Base-by-base conservation (phyloP, 2,888 invertebrate species). In the Ligdia adustata region DNA sequence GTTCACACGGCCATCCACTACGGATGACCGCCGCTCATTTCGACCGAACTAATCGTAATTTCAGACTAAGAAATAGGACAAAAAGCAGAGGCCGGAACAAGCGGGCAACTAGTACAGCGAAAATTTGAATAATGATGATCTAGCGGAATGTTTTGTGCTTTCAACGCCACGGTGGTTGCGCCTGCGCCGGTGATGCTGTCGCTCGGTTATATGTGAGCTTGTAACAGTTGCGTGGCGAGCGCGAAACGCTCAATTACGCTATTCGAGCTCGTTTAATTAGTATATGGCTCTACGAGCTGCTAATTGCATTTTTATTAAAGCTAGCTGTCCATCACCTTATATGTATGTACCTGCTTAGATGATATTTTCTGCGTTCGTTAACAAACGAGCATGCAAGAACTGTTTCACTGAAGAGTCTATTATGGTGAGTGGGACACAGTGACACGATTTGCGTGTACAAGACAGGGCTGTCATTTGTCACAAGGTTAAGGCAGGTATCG, bases 101-200 rank as follows among this genome's bases (percentile, higher is more conserved):
- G 79, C 82, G 76, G 86, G 85, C 82, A 87, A 85, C 81, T 86
- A 70, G 89, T 82, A 82, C 90, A 82, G 81, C 78, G 82, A 87
- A 88, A 86, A 88, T 89, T 88, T 87, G 80, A 86, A 87, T 90
- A 88, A 89, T 88, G 86, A 87, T 80, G 76, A 82, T 68, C 77
- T 88, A 88, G 89, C 88, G 90, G 88, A 79, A 72, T 82, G 72
- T 72, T 81, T 80, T 78, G 79, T 82, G 82, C 79, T 77, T 77
- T 74, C 71, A 77, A 77, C 83, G 84, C 75, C 77, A 83, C 84
- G 88, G 72, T 87, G 77, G 72, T 62, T 84, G 81, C 75, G 70
- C 27, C 46, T 54, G 47, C 46, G 46, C 52, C 46, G 64, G 51
- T 59, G 60, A 60, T 65, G 65, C 54, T 64, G 71, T 62, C 66